Percentiles rank a stretch among this genome's conserved stretches.
Evolutionary conservation across 2,113 vertebrate species (phyloP).

Genomic region (Charadrius vociferus): DNA sequence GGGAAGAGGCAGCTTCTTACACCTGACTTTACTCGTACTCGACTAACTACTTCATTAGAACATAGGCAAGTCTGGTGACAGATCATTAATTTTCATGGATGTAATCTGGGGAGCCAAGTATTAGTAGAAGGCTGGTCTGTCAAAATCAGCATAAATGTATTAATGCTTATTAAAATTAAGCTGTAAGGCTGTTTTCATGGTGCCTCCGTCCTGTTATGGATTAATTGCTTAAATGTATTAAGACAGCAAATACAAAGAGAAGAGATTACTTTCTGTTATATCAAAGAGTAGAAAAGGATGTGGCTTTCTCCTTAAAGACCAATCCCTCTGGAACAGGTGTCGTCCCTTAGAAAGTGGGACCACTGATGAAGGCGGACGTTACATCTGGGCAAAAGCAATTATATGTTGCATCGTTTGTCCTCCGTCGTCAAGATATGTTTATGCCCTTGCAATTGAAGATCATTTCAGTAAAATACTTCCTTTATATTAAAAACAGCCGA

Average conservation of each 20-base stretch:
- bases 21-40: conserved; percentile 67
- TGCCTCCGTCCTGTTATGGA: conserved; percentile 25
- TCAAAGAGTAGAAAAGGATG: not conserved
- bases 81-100: conserved; percentile 74
- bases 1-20: conserved; percentile 53
- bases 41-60: conserved; percentile 70
- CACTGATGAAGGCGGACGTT: not conserved
- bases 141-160: conserved; percentile 25
- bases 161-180: conserved; percentile 60
- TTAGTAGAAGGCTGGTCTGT: conserved; percentile 37
- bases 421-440: fast-evolving
- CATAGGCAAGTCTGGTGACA: conserved; percentile 41
- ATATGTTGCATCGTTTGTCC: fast-evolving
- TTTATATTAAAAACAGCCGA: not conserved
- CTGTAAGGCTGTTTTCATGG: not conserved
- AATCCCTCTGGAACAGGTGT: not conserved
- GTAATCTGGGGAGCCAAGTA: conserved; percentile 62
- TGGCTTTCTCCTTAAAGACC: not conserved
- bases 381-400: not conserved
- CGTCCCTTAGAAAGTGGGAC: not conserved
- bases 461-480: not conserved
- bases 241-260: not conserved
- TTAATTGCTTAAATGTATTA: conserved; percentile 23
- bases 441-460: not conserved
- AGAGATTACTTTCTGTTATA: not conserved